Percentiles rank a stretch among this genome's conserved stretches.
phyloP scores from a whole-genome alignment of 1,140 invertebrate species.

The Sarcophaga peregrina region DNA sequence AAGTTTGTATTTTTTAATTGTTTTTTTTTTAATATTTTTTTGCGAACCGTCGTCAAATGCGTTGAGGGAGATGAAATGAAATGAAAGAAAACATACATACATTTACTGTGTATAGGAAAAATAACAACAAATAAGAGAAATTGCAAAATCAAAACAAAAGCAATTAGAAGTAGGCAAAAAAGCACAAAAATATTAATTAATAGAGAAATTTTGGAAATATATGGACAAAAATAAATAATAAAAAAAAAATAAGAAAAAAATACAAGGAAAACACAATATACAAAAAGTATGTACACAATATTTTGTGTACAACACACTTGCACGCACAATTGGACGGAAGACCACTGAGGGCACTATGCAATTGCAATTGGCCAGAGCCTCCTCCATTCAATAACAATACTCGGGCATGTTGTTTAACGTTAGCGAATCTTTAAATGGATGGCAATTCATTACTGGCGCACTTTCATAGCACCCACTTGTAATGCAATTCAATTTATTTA shows the following conservation, averaged over 20 bases:
- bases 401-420: no score
- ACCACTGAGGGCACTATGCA: not conserved
- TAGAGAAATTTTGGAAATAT: constrained; percentile 23
- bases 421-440: no score
- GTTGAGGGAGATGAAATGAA: not conserved
- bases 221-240: no score
- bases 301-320: constrained; percentile 16
- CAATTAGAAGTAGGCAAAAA: constrained; percentile 21
- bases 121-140: constrained; percentile 25
- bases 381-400: no score
- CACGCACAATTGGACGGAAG: not conserved
- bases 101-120: not conserved
- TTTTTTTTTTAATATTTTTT: constrained; percentile 12
- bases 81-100: not conserved
- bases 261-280: constrained; percentile 6
- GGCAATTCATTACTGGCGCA: no score
- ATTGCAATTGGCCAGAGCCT: not conserved
- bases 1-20: not conserved
- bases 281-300: constrained; percentile 25
- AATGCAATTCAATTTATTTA: not conserved
- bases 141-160: constrained; percentile 27
- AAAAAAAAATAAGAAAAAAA: no score
- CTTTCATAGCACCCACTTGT: not conserved
- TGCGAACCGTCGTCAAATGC: not conserved
- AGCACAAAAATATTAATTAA: constrained; percentile 27